Evolutionary conservation across 2,797 vertebrate species (phyloP), one percentile per base, ranked within the genome.

Genomic region (Atherinosoma microstoma): DNA sequence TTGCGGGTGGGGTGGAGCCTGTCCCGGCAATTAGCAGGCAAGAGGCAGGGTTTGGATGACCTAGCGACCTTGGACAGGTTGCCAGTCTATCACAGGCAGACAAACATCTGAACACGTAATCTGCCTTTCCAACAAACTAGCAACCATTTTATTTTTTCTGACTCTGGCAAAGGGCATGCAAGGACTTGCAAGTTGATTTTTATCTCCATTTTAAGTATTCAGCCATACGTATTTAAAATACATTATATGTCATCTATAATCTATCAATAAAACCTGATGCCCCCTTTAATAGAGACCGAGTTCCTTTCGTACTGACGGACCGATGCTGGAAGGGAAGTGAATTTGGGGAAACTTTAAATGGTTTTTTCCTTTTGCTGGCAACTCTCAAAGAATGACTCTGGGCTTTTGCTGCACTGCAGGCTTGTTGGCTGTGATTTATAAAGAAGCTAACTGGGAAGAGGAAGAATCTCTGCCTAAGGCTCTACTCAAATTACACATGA

Each of bases 401-500:
- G 79, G 80, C 82, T 84, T 78, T 84, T 4, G 47, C 75, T 27
- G 27, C 67, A 6, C 45, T 3, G 5, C 72, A 73, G 49, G 13
- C 70, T 58, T 4, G 9, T 83, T 76, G 32, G 22, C 69, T 83
- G 58, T 2, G 15, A 71, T 87, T 87, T 76, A 65, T 58, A 81
- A 57, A 64, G 68, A 67, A 78, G 66, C 77, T 70, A 81, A 78
- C 64, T 45, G 81, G 78, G 58, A 79, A 73, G 47, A 84, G 53
- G 63, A 67, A 47, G 61, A 82, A 64, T 73, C 80, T 62, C 56
- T 29, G 84, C 88, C 87, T 66, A 0, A 66, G 84, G 87, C 86
- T 79, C 53, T 53, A 65, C 80, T 79, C 80, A 84, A 92, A 90
- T 92, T 85, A 89, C 86, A 87, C 87, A 79, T 84, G 79, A 83